Base-by-base conservation (phyloP, 2,113 vertebrate species). In the Dendrocopos noguchii region DNA sequence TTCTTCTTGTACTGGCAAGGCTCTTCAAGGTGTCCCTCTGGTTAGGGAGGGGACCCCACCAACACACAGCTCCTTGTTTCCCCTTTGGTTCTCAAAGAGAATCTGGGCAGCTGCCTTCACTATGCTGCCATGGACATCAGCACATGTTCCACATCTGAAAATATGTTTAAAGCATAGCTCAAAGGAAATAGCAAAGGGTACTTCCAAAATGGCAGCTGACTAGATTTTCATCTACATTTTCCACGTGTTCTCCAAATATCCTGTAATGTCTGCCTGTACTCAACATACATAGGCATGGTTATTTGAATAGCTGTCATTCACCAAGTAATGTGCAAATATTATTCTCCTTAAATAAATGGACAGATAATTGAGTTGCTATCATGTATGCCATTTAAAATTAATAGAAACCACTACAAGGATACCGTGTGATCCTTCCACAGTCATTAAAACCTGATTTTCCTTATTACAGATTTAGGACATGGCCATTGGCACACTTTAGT, bases 291-390 rank as follows among this genome's bases (percentile, higher is more conserved):
- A 36, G 71, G 27, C 0, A 0, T 19, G 22, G 53, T 73, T 78
- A 68, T 66, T 90, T 79, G 73, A 81, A 39, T 65, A 80, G 67
- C 19, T 31, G 64, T 59, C n/a, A 72, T 88, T 86, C 46, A 27
- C 78, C 46, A 52, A 74, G 42, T 71, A 71, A 85, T 10, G 46
- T 63, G 46, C 59, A 91, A 72, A 73, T 84, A 80, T 44, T 77
- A 60, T 29, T 86, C 47, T 92, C 36, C 29, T 88, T 82, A 87
- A 86, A 78, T 80, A 91, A 89, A 74, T 31, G 24, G 57, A 18
- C 9, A 61, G 19, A 21, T 60, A 80, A 83, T 60, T 60, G 50
- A 78, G 27, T 66, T 76, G 66, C n/a, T 70, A 14, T 63, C 28
- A 28, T 11, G 44, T 34, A 44, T 34, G 52, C 47, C 21, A 55